Base-by-base conservation (phyloP, 2,797 vertebrate genomes). In the Ptychobarbus kaznakovi region DNA sequence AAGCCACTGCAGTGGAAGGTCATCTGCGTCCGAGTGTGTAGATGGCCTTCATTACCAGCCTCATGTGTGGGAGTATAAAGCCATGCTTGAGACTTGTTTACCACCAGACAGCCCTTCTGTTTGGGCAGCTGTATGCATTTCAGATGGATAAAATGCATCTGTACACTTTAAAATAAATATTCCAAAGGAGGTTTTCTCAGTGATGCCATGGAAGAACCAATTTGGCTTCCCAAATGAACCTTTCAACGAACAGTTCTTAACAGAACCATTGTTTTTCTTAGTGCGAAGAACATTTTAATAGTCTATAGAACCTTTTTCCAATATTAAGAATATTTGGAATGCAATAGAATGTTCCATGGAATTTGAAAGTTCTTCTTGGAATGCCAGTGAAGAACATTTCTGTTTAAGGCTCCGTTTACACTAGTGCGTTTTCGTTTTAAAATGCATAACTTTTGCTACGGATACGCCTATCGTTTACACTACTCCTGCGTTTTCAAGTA, bases 1-100 rank as follows among this genome's bases (percentile, higher is more conserved):
- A 93, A 91, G 89, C 90, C 86, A 89, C 86, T 84, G n/a, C 65
- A 58, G 86, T 94, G 91, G 85, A 92, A 56, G 89, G 93, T 93
- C 93, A 92, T 89, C 88, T 85, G 49, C 49, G 86, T 93, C 87
- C 76, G 84, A 83, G 61, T 90, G 86, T 88, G 87, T 86, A 51
- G 89, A 61, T 38, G 68, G 76, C 78, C 51, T 79, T 70, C 38
- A 68, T 82, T 79, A 4, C 66, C 38, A 77, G 77, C 74, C 74
- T 32, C 32, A 2, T 74, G 51, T 44, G 84, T 77, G 79, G 74
- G 79, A 65, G 79, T 80, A 20, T 61, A 58, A 58, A 66, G 72
- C 28, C 65, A 38, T 53, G 44, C 61, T 53, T 84, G 7, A 32
- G 61, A 51, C 20, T 70, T 65, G 65, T 65, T 81, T 49, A 75